Base-by-base conservation (phyloP, 2,797 vertebrate genomes). In the Pteropus rufus region DNA sequence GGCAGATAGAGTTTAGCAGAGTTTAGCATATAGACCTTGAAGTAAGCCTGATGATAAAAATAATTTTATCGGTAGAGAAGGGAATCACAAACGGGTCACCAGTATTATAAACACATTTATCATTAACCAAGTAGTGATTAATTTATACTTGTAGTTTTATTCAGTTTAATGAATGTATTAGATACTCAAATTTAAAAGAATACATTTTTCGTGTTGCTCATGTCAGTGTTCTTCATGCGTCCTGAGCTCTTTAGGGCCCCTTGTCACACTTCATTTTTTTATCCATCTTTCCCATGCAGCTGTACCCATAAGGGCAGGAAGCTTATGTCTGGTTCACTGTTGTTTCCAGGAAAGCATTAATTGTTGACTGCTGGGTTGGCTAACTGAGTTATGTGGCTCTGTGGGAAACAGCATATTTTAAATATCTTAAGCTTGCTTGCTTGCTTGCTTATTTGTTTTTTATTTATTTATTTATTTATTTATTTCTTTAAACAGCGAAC, bases 401-500 rank as follows among this genome's bases (percentile, higher is more conserved):
- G 10, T 64, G 58, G 69, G 52, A 58, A 44, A 19, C 11, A 23
- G 16, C 36, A 14, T 82, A 82, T 60, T 95, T 41, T 67, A 96
- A 96, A 95, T 64, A 52, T 77, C 96, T 97, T 72, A 87, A 52
- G 69, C 89, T 64, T 67, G 9, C 88, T 44, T 10, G 2, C 91
- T 85, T 88, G 36, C 36, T 36, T 36, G 36, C 36, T 34, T 34
- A 34, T 34, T 34, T 34, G 34, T 3, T 34, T 2, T 34, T 36
- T 36, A 3, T 3, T 36, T 36, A 36, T 36, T 36, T 36, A 36
- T 36, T 3, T 36, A 36, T 36, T 36, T 36, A 36, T 36, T 36
- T 36, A 36, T 36, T 36, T 69, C 23, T 31, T 10, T 24, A 26
- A 34, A 97, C 98, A 99, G 99, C 98, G 99, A 99, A 98, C 99